Base-by-base conservation (phyloP, 2,113 vertebrate genomes). In the Nothobranchius furzeri region DNA sequence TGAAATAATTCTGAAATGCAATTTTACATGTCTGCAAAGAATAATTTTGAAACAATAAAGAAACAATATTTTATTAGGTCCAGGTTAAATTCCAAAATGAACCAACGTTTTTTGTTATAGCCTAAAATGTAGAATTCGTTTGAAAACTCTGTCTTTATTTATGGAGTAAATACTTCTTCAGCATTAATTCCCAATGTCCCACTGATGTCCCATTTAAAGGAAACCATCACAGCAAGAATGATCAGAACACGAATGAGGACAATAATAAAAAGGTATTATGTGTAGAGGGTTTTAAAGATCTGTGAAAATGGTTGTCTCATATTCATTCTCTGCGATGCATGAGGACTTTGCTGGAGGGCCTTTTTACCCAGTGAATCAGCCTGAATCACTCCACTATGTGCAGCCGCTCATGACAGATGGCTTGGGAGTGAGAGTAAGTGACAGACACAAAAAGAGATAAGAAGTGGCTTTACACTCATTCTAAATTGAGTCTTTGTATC, bases 311-410 rank as follows among this genome's bases (percentile, higher is more conserved):
- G 50, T 53, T 75, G 80, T 57, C 82, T 86, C 52, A 15, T 81
- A 73, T 81, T 85, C 81, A 73, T 63, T 79, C 80, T 69, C 37
- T 30, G 68, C 24, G 54, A 85, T 53, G 73, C 63, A 64, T 73
- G 70, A 83, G 78, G 73, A 78, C 78, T 70, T 82, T 0, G 73
- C 85, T 76, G 63, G 76, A 87, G 87, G 84, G 79, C 69, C 76
- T 82, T 83, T 82, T 69, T 75, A 63, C 79, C 77, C 72, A 89
- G 70, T 84, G 82, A 89, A 88, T 88, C 86, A 85, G 68, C 45
- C 59, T 75, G 81, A 85, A 87, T 89, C 87, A 85, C 73, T 83
- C 74, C 64, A 65, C 74, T 70, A 24, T 81, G 85, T 70, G 81
- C 75, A 86, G 74, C 86, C 84, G 81, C 73, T 84, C 83, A 76